These are phyloP conservation scores for Apostichopus japonicus DNA, from an alignment of 35 echinoderm and acorn worm genomes.

Conservation along the genomic window DNA sequence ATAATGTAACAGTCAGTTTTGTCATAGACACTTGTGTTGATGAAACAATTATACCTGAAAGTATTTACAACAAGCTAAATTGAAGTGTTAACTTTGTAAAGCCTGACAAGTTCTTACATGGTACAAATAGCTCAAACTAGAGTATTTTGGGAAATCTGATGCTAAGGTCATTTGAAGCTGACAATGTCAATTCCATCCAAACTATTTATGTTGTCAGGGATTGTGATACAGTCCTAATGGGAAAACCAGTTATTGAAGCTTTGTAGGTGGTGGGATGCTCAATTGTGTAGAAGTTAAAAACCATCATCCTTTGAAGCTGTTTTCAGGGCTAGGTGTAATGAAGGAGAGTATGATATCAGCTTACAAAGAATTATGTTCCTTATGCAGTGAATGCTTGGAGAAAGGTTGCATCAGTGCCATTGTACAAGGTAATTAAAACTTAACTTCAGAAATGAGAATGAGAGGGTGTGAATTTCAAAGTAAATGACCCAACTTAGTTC, in stretches of 20 bases:
- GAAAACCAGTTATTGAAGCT: slow-evolving; percentile 37
- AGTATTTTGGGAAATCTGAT: not conserved
- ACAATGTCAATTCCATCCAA: not conserved
- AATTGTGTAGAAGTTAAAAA: not conserved
- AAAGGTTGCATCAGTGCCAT: slow-evolving; percentile 21
- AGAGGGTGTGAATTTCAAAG: slow-evolving; percentile 17
- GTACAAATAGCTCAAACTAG: not conserved
- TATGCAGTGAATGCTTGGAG: not conserved
- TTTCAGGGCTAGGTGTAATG: not conserved
- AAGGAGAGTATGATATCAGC: not conserved
- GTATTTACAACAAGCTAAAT: too few species aligned
- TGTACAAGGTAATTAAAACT: slow-evolving; percentile 8
- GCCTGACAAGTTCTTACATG: not conserved
- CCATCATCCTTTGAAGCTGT: not conserved
- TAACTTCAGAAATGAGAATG: not conserved
- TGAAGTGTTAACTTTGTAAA: not conserved
- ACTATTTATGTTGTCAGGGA: slow-evolving; percentile 11
- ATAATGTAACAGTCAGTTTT: not conserved
- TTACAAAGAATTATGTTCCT: slow-evolving; percentile 3
- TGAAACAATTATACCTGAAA: not conserved
- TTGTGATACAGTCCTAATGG: not conserved
- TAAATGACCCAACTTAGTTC: slow-evolving; percentile 6
- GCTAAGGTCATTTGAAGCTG: not conserved
- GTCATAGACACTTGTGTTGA: not conserved
- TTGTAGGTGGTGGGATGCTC: slow-evolving; percentile 1